Evolutionary conservation across 1,140 invertebrate species (phyloP), one percentile per base, ranked within the genome.

Genomic region (Idris sp.): DNA sequence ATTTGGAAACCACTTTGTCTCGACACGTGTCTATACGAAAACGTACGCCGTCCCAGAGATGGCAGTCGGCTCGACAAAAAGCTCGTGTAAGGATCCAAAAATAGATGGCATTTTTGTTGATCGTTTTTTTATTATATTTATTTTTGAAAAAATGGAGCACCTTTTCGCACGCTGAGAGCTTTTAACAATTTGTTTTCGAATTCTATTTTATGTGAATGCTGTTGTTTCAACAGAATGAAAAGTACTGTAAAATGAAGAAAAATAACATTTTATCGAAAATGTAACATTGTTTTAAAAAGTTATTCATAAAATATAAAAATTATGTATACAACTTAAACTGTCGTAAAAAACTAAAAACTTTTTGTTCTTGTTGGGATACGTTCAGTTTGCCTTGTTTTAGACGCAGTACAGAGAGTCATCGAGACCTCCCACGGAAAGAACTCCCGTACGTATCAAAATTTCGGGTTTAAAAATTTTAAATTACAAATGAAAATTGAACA

Each of bases 341-440:
- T n/a, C n/a, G n/a, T n/a, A n/a, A n/a, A n/a, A n/a, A n/a, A n/a
- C n/a, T n/a, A n/a, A n/a, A n/a, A n/a, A n/a, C n/a, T n/a, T n/a
- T n/a, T n/a, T n/a, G n/a, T n/a, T n/a, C n/a, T n/a, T n/a, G n/a
- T n/a, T n/a, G 67, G 38, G 78, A 83, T 83, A 82, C 80, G 72
- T 83, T 86, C 82, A 82, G 84, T 86, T 86, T 86, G 82, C 78
- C 79, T 78, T 86, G 85, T 88, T 87, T 84, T 88, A 88, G 86
- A 86, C 61, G 83, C 80, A 74, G 82, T 38, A 75, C 73, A 62
- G 33, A 56, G 33, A 78, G 58, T 49, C 79, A 33, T 28, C 33
- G 6, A 36, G 54, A 56, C 77, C 77, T 25, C 77, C 81, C n/a
- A 81, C 86, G 74, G 86, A 88, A 51, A 83, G 82, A 75, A 87